phyloP scores from a whole-genome alignment of 2,113 vertebrate species.

The Ascaphus truei region DNA sequence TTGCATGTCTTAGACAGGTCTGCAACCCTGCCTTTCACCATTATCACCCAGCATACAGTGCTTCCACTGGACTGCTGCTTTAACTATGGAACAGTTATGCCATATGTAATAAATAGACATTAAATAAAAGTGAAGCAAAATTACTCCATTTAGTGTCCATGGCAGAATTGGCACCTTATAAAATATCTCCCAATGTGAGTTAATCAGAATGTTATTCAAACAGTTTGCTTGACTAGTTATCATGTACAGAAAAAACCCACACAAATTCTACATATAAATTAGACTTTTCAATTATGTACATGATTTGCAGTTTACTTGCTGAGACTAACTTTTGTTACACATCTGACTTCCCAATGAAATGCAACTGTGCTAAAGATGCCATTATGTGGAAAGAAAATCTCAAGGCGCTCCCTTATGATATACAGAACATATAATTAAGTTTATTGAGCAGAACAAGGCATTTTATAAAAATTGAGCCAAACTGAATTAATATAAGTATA shows the following conservation, averaged over 20 bases:
- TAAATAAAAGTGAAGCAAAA: background rate
- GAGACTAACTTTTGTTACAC: constrained; percentile 42
- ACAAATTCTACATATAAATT: background rate
- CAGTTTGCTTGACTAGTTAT: background rate
- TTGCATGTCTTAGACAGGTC: too few species aligned
- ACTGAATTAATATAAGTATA: constrained; percentile 57
- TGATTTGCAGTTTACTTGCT: constrained; percentile 31
- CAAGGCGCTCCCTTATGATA: constrained; percentile 53
- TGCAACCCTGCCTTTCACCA: too few species aligned
- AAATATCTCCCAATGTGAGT: background rate
- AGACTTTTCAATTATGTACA: background rate
- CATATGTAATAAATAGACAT: too few species aligned
- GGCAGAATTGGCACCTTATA: background rate
- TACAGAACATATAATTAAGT: constrained; percentile 55
- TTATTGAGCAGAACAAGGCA: constrained; percentile 56
- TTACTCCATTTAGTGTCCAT: constrained; percentile 6
- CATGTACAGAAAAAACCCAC: background rate
- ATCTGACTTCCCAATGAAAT: constrained; percentile 45
- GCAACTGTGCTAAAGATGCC: constrained; percentile 48
- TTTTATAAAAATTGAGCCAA: constrained; percentile 59
- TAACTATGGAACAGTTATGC: too few species aligned
- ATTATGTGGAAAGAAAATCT: constrained; percentile 50
- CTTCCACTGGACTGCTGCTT: too few species aligned
- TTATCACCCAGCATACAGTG: too few species aligned
- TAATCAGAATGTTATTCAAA: constrained; percentile 16